Conservation (phyloP, 2,113 vertebrate genomes). For the Aphyosemion australe region DNA sequence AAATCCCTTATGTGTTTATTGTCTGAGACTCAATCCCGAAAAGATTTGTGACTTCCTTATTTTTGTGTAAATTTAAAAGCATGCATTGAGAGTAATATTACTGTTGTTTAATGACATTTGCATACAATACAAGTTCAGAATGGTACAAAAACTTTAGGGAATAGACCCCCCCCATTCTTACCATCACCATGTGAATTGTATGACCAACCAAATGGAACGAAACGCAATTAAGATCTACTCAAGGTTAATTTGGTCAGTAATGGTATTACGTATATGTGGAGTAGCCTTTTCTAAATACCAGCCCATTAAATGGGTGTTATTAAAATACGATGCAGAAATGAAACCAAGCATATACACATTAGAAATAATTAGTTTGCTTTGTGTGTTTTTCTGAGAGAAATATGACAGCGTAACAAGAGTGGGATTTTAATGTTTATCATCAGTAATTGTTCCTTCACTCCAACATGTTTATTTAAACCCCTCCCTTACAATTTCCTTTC, state of each 20-base stretch:
- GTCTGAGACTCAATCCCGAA: too few species aligned
- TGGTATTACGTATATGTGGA: slow-evolving; percentile 97
- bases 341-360: slow-evolving; percentile 95
- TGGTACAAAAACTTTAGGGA: slow-evolving; percentile 40
- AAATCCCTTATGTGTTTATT: too few species aligned
- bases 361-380: slow-evolving; percentile 75
- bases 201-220: slow-evolving; percentile 96
- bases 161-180: background rate
- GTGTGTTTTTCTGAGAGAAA: slow-evolving; percentile 79
- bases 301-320: slow-evolving; percentile 98
- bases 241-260: slow-evolving; percentile 99
- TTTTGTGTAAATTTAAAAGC: too few species aligned
- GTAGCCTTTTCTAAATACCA: slow-evolving; percentile 93
- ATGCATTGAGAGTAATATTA: background rate
- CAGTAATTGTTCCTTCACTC: slow-evolving; percentile 70
- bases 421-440: slow-evolving; percentile 83
- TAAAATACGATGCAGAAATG: slow-evolving; percentile 95
- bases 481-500: slow-evolving; percentile 17
- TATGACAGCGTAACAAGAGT: slow-evolving; percentile 84
- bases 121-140: background rate
- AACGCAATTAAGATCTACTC: slow-evolving; percentile 98
- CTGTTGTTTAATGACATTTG: background rate
- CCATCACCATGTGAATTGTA: slow-evolving; percentile 81
- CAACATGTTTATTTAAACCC: slow-evolving; percentile 48
- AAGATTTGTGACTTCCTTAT: too few species aligned